Conservation (phyloP, 1,140 invertebrate genomes). For the Aethina tumida region DNA sequence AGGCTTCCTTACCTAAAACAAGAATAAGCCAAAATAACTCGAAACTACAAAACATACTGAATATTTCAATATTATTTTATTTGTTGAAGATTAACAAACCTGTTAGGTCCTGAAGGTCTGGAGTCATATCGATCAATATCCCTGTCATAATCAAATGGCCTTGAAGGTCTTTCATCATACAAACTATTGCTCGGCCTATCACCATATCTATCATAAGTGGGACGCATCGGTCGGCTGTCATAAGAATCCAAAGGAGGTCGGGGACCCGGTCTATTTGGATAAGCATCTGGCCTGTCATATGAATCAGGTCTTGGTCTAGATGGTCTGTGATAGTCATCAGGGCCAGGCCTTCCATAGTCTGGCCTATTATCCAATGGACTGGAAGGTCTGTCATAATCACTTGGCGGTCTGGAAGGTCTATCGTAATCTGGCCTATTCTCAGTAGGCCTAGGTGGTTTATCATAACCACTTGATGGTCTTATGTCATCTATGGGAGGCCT, state of each 20-base stretch:
- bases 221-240: too few relatives aligned
- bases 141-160: too few relatives aligned
- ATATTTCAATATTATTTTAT: too few relatives aligned
- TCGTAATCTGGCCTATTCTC: slow-evolving; percentile 6
- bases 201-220: too few relatives aligned
- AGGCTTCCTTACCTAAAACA: too few relatives aligned
- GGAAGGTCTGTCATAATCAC: slow-evolving; percentile 2
- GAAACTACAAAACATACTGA: too few relatives aligned
- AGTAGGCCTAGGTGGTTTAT: slow-evolving; percentile 2
- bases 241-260: slow-evolving; percentile 5
- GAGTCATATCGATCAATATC: too few relatives aligned
- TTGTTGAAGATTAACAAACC: too few relatives aligned
- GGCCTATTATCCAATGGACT: slow-evolving; percentile 7
- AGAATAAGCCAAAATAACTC: too few relatives aligned
- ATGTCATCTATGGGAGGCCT: background rate
- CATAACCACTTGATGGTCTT: slow-evolving; percentile 1
- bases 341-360: slow-evolving; percentile 2
- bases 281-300: slow-evolving; percentile 6
- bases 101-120: too few relatives aligned
- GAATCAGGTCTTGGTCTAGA: slow-evolving; percentile 7
- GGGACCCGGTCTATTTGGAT: slow-evolving; percentile 8
- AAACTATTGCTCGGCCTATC: too few relatives aligned
- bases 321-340: slow-evolving; percentile 3
- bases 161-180: too few relatives aligned
- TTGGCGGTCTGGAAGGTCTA: slow-evolving; percentile 2